A percentile compares a stretch with the other conserved stretches of the same genome.
Conservation (phyloP, 92 coral and sea anemone genomes). For the Pocillopora meandrina region DNA sequence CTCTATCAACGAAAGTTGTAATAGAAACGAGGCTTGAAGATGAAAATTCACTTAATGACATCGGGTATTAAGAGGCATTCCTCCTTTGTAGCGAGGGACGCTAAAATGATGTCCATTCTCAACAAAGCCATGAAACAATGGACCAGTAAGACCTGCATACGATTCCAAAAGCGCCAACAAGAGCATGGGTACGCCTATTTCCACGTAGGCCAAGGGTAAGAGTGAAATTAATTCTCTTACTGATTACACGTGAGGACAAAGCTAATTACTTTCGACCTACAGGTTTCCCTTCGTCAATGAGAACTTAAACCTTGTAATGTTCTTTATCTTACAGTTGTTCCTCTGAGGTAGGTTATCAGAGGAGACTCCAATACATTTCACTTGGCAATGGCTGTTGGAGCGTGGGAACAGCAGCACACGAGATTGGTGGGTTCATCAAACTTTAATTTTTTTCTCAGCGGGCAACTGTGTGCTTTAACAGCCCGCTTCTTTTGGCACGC, state of each 20-base stretch:
- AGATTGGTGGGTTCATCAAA: conserved; percentile 11
- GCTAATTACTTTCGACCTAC: not conserved
- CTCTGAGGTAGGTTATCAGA: conserved; percentile 22
- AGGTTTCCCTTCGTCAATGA: not conserved
- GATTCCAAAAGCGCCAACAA: conserved; percentile 11
- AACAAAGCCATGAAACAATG: conserved; percentile 16
- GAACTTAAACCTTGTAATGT: not conserved
- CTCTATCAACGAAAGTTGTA: too few species aligned
- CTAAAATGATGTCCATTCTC: conserved; percentile 12
- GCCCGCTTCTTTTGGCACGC: too few species aligned
- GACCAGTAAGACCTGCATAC: conserved; percentile 20
- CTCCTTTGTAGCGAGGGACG: not conserved
- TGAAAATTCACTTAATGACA: too few species aligned
- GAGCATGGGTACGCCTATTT: conserved; percentile 23
- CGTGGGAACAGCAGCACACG: conserved; percentile 31
- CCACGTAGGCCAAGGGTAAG: conserved; percentile 25
- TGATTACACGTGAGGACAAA: not conserved
- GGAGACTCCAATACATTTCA: conserved; percentile 21
- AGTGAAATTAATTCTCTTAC: not conserved
- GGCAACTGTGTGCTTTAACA: too few species aligned
- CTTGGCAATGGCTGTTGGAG: conserved; percentile 16
- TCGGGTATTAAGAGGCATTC: too few species aligned
- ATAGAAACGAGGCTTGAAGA: too few species aligned
- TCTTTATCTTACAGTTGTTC: conserved; percentile 1
- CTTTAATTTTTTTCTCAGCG: not conserved